Conservation (phyloP, 1,140 invertebrate species). For the Littorina saxatilis region DNA sequence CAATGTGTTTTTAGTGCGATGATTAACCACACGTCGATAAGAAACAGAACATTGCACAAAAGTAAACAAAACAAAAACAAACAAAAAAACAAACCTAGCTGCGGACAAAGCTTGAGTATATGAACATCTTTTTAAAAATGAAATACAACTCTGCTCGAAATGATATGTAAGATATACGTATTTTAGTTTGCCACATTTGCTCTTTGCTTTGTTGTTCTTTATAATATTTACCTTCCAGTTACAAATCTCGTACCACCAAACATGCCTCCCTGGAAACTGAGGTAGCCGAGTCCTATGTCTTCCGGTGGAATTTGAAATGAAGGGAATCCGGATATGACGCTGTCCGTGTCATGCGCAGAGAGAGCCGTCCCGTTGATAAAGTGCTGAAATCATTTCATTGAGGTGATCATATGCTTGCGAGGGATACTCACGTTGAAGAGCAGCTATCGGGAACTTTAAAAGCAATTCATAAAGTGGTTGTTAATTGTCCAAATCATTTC, state of each 20-base stretch:
- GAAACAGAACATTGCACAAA: no score
- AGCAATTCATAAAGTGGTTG: neutral
- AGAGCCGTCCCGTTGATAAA: neutral
- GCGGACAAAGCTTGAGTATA: no score
- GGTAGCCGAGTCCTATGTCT: neutral
- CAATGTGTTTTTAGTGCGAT: no score
- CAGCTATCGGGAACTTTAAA: neutral
- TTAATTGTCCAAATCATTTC: neutral
- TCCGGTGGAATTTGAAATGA: conserved; percentile 20
- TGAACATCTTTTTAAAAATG: no score
- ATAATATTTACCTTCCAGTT: neutral
- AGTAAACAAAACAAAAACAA: no score
- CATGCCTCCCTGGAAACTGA: conserved; percentile 19
- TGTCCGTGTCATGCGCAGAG: neutral
- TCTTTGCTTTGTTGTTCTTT: no score
- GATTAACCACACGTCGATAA: no score
- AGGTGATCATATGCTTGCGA: no score
- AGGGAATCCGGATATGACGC: conserved; percentile 38
- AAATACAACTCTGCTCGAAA: no score
- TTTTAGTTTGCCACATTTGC: no score
- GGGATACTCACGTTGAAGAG: neutral
- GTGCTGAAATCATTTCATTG: neutral
- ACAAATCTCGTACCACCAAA: conserved; percentile 8
- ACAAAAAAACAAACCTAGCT: no score
- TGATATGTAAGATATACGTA: no score